Evolutionary conservation across 2,888 invertebrate species (phyloP).

Genomic region (Limnephilus auricula): DNA sequence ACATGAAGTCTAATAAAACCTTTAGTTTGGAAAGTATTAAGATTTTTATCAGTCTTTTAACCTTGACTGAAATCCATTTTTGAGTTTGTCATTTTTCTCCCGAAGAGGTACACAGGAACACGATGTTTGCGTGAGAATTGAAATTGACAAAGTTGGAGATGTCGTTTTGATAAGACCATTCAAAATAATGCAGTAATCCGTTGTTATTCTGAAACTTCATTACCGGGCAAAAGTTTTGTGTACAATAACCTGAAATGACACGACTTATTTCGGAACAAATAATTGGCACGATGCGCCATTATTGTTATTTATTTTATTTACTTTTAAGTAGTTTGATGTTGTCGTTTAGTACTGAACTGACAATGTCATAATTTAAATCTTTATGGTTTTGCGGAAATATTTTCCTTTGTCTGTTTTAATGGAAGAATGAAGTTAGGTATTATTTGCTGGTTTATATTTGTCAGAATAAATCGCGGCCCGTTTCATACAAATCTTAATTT

Average conservation of each 20-base stretch:
- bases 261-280: conserved; percentile 8
- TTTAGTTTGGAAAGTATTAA: not conserved
- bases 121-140: conserved; percentile 45
- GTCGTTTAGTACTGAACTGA: not conserved
- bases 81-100: not conserved
- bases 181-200: conserved; percentile 50
- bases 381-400: not conserved
- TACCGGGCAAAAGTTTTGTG: conserved; percentile 46
- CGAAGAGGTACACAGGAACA: conserved; percentile 5
- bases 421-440: not conserved
- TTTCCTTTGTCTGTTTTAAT: not conserved
- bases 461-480: not conserved
- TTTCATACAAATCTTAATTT: no score
- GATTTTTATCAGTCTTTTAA: not conserved
- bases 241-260: conserved; percentile 23
- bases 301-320: not conserved
- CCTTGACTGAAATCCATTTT: not conserved
- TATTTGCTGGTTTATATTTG: not conserved
- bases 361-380: not conserved
- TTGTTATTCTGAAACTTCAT: conserved; percentile 53
- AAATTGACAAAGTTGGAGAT: conserved; percentile 59
- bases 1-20: not conserved
- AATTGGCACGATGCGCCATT: conserved; percentile 13
- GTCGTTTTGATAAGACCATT: conserved; percentile 55
- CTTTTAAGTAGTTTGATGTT: not conserved